These are phyloP conservation scores for Metopia argyrocephala DNA, from an alignment of 2,888 invertebrate species.

Conservation along the genomic window DNA sequence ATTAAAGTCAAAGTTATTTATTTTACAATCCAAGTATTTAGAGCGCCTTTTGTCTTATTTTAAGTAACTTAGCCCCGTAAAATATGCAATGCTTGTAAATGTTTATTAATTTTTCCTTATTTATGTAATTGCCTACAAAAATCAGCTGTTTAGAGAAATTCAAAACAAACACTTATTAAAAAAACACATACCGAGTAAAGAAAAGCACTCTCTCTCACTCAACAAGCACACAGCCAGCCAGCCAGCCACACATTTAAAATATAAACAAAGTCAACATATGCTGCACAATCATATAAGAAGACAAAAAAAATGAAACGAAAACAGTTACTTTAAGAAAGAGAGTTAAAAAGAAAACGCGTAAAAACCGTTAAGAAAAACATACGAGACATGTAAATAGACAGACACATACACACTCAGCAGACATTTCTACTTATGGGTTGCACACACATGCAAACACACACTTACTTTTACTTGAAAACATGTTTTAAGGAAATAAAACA, in stretches of 20 bases:
- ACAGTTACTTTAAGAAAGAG: conserved; percentile 56
- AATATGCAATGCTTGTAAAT: conserved; percentile 21
- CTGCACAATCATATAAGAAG: not conserved
- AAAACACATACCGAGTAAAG: not conserved
- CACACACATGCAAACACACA: conserved; percentile 5
- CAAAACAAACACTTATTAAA: conserved; percentile 13
- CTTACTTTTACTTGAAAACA: not conserved
- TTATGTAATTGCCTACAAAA: conserved; percentile 12
- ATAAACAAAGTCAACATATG: not conserved
- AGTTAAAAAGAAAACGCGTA: conserved; percentile 49
- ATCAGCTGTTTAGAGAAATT: conserved; percentile 59
- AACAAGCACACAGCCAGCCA: not conserved
- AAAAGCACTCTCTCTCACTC: not conserved
- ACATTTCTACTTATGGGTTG: conserved; percentile 35
- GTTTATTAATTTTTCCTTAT: not conserved
- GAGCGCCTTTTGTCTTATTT: no score
- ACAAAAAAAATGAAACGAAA: not conserved
- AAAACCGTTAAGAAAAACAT: conserved; percentile 50
- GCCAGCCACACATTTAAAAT: not conserved
- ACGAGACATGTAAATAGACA: conserved; percentile 57
- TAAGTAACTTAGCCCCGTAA: no score
- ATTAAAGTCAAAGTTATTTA: no score
- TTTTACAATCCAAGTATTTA: no score
- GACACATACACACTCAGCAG: conserved; percentile 56
- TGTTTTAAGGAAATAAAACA: conserved; percentile 31